Conservation (phyloP, 2,888 invertebrate species). For the Trypoxylon attenuatum region DNA sequence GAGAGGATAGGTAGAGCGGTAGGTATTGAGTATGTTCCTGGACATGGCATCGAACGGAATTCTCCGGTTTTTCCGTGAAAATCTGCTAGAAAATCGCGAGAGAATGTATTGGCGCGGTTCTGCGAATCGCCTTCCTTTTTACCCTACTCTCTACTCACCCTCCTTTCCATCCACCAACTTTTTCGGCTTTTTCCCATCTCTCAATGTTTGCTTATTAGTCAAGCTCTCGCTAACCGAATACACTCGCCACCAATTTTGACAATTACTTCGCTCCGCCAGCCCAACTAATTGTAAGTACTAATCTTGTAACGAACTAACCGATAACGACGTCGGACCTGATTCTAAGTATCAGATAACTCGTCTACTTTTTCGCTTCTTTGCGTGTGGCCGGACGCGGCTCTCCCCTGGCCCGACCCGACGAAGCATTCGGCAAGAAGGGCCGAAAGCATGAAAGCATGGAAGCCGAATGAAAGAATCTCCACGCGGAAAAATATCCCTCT, state of each 20-base stretch:
- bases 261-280: not conserved
- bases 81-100: no score
- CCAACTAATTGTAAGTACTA: slow-evolving; percentile 13
- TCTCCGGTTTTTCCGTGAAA: no score
- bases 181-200: slow-evolving; percentile 1
- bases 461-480: not conserved
- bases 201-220: slow-evolving; percentile 33
- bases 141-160: not conserved
- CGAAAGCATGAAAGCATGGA: not conserved
- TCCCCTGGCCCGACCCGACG: no score
- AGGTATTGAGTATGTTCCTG: not conserved
- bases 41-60: no score
- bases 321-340: slow-evolving; percentile 10
- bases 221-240: slow-evolving; percentile 13
- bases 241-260: slow-evolving; percentile 11
- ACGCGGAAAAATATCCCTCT: not conserved
- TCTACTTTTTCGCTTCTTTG: slow-evolving; percentile 12
- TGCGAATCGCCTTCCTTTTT: not conserved
- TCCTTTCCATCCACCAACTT: not conserved
- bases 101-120: slow-evolving; percentile 3
- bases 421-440: no score
- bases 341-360: slow-evolving; percentile 3
- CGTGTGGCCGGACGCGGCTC: not conserved
- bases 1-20: not conserved
- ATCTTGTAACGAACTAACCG: slow-evolving; percentile 12